A percentile compares a stretch with the other conserved stretches of the same genome.
Conservation (phyloP, 92 coral and sea anemone species). For the Montipora capitata region DNA sequence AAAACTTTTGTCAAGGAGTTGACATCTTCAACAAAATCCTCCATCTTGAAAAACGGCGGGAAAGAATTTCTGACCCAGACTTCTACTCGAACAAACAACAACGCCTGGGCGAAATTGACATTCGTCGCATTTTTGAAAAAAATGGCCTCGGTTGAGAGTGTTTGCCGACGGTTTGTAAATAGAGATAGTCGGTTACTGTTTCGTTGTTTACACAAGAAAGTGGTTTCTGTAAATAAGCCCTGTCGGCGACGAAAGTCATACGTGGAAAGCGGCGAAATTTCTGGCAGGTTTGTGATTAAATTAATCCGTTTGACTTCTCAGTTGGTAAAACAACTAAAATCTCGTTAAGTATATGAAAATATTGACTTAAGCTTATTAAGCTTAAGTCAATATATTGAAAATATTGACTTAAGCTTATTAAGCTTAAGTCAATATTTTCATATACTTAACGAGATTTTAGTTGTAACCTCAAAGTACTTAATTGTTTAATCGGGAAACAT, state of each 20-base stretch:
- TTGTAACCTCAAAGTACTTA: no score
- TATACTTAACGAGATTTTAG: no score
- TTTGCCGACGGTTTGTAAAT: constrained; percentile 6
- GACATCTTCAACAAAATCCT: constrained; percentile 30
- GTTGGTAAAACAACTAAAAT: no score
- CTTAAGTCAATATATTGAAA: no score
- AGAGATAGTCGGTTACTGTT: neutral
- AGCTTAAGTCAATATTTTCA: no score
- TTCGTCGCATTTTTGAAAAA: no score
- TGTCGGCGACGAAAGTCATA: constrained; percentile 6
- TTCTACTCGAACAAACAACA: neutral
- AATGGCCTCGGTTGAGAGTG: constrained; percentile 9
- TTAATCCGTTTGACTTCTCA: no score
- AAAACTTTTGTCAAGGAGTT: constrained; percentile 6
- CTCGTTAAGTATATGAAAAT: no score
- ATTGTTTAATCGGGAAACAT: no score
- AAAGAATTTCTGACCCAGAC: constrained; percentile 18
- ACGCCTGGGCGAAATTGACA: constrained; percentile 27
- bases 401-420: no score
- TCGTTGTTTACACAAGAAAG: constrained; percentile 12
- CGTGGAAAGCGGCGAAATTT: neutral
- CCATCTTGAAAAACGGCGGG: constrained; percentile 66
- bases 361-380: no score
- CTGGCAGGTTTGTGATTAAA: neutral
- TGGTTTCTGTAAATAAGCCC: constrained; percentile 3